These are phyloP conservation scores for Dexiosoma caninum DNA, from an alignment of 2,888 invertebrate genomes.

Conservation along the genomic window DNA sequence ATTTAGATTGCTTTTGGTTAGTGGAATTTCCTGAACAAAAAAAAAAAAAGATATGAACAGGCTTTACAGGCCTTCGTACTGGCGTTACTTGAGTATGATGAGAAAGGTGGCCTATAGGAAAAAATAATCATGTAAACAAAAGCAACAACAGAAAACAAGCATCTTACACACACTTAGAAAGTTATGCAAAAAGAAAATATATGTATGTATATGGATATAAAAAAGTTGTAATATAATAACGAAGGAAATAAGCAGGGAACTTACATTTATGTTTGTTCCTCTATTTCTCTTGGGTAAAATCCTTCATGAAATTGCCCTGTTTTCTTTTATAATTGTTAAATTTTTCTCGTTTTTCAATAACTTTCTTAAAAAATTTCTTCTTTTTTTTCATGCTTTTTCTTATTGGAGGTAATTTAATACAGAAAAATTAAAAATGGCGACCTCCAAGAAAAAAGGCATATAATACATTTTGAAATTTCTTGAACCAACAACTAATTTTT, in stretches of 20 bases:
- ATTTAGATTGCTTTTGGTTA: neutral
- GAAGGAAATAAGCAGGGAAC: slow-evolving; percentile 15
- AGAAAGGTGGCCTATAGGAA: slow-evolving; percentile 14
- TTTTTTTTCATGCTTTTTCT: slow-evolving; percentile 47
- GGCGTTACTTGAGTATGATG: neutral
- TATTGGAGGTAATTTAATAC: slow-evolving; percentile 54
- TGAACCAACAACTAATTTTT: neutral
- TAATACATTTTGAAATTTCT: slow-evolving; percentile 1
- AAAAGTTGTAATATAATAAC: neutral
- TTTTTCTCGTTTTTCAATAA: neutral
- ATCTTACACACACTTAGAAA: slow-evolving; percentile 24
- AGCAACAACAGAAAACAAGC: slow-evolving; percentile 13
- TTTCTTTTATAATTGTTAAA: neutral
- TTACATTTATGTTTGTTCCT: slow-evolving; percentile 22
- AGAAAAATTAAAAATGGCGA: slow-evolving; percentile 58
- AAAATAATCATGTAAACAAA: slow-evolving; percentile 33
- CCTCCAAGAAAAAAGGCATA: slow-evolving; percentile 16
- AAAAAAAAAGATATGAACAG: neutral
- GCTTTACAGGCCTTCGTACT: slow-evolving; percentile 1
- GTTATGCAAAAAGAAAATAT: slow-evolving; percentile 41
- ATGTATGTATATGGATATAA: too few species aligned
- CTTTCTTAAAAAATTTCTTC: slow-evolving; percentile 39
- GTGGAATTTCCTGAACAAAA: slow-evolving; percentile 25
- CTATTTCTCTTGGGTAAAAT: neutral
- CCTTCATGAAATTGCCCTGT: neutral